phyloP scores from a whole-genome alignment of 2,888 invertebrate species.

The Baronia brevicornis region DNA sequence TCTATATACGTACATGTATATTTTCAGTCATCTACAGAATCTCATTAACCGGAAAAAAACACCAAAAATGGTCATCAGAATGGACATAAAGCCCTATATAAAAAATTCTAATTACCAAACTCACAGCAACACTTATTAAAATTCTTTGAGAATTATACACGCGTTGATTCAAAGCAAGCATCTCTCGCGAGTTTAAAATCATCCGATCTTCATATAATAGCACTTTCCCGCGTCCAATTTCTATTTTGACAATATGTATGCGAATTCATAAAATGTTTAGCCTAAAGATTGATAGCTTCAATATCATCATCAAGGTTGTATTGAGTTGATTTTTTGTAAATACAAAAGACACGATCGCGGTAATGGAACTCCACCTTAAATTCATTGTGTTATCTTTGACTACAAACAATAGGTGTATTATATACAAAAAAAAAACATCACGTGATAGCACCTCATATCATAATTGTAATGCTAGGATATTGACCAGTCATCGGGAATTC shows the following conservation, averaged over 20 bases:
- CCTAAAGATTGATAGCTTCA: constrained; percentile 16
- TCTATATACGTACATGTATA: constrained; percentile 2
- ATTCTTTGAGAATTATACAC: constrained; percentile 15
- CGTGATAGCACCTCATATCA: constrained; percentile 48
- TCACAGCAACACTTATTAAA: constrained; percentile 17
- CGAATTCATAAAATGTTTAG: constrained; percentile 13
- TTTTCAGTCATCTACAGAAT: constrained; percentile 16
- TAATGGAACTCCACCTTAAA: constrained; percentile 31
- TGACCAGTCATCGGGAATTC: constrained; percentile 50
- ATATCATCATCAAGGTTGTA: constrained; percentile 19
- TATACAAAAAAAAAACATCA: constrained; percentile 48
- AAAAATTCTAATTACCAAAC: constrained; percentile 19
- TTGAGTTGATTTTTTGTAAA: constrained; percentile 16
- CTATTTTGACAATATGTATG: constrained; percentile 8
- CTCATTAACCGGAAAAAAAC: constrained; percentile 17
- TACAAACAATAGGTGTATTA: constrained; percentile 65
- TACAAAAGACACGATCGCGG: constrained; percentile 20
- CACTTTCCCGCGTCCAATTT: constrained; percentile 7
- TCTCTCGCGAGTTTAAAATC: constrained; percentile 5
- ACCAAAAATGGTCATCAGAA: constrained; percentile 14
- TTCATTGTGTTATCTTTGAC: constrained; percentile 46
- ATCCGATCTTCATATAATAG: constrained; percentile 1
- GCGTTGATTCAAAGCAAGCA: constrained; percentile 8
- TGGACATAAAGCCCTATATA: constrained; percentile 15
- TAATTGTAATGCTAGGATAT: constrained; percentile 42